A percentile compares a stretch with the other conserved stretches of the same genome.
Conservation (phyloP, 30 jellyfish, hydroid and myxozoan genomes). For the Catostylus mosaicus region DNA sequence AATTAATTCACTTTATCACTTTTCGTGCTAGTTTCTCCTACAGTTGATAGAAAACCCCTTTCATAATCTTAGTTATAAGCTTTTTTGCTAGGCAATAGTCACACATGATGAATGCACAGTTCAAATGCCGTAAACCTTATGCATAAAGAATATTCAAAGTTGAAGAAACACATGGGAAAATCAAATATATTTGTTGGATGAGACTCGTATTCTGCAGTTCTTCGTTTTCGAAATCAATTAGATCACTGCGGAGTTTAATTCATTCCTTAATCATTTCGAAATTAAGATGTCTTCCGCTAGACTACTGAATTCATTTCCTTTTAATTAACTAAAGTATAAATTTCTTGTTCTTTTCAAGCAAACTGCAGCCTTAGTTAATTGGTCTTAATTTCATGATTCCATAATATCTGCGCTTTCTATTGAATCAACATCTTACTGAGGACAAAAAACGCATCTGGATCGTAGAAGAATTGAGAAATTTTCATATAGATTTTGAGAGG, state of each 20-base stretch:
- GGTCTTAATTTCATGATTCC: slow-evolving; percentile 70
- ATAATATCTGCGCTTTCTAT: slow-evolving; percentile 70
- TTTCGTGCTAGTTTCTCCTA: not conserved
- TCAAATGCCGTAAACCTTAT: not conserved
- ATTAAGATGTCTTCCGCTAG: slow-evolving; percentile 58
- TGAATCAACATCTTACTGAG: slow-evolving; percentile 57
- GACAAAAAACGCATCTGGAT: slow-evolving; percentile 60
- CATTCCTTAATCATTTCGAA: slow-evolving; percentile 49
- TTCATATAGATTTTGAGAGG: slow-evolving; percentile 60
- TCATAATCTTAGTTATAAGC: not conserved
- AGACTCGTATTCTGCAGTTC: slow-evolving; percentile 19
- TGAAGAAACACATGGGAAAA: slow-evolving; percentile 28
- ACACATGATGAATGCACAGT: not conserved
- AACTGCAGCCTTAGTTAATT: slow-evolving; percentile 52
- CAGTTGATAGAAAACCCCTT: not conserved
- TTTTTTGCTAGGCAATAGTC: not conserved
- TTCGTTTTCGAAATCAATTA: slow-evolving; percentile 57
- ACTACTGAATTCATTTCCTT: slow-evolving; percentile 67
- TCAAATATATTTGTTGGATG: slow-evolving; percentile 33
- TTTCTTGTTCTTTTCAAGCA: slow-evolving; percentile 64
- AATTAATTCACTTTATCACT: not conserved
- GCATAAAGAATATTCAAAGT: not conserved
- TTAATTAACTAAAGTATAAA: slow-evolving; percentile 62
- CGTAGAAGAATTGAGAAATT: slow-evolving; percentile 40
- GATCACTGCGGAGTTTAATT: slow-evolving; percentile 53